phyloP scores from a whole-genome alignment of 2,888 invertebrate species.

The Suillia variegata region DNA sequence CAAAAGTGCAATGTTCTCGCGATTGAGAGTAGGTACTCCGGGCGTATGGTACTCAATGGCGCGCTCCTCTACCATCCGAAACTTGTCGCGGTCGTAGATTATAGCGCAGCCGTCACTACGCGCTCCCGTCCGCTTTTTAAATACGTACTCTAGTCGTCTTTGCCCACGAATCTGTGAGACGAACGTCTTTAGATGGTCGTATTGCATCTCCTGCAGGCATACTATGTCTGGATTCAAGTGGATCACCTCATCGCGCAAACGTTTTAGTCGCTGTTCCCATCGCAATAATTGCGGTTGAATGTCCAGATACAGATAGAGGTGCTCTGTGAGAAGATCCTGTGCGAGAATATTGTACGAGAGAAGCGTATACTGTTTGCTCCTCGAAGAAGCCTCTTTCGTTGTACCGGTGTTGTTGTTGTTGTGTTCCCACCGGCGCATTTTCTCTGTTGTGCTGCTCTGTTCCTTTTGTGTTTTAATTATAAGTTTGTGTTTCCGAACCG shows the following conservation, averaged over 20 bases:
- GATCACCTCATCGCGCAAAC: conserved; percentile 63
- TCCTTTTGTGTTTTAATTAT: too few relatives aligned
- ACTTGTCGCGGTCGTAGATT: conserved; percentile 73
- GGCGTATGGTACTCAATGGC: conserved; percentile 71
- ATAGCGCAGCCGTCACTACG: conserved; percentile 91
- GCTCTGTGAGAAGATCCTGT: conserved; percentile 77
- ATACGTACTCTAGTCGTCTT: conserved; percentile 75
- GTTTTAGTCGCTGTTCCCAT: conserved; percentile 72
- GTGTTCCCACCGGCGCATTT: too few relatives aligned
- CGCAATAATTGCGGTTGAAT: conserved; percentile 65
- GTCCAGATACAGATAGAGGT: conserved; percentile 73
- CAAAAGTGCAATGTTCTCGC: conserved; percentile 88
- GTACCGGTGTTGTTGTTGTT: not conserved
- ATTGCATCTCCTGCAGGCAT: conserved; percentile 86
- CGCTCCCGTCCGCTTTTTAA: conserved; percentile 80
- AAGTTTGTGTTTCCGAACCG: not conserved
- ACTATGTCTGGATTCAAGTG: conserved; percentile 63
- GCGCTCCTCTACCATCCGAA: conserved; percentile 69
- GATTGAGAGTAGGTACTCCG: conserved; percentile 66
- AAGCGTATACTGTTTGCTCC: conserved; percentile 67
- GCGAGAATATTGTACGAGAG: conserved; percentile 89
- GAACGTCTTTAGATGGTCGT: conserved; percentile 67
- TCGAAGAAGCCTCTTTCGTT: too few relatives aligned
- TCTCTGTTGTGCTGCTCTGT: not conserved
- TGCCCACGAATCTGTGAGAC: conserved; percentile 35